A percentile compares a stretch with the other conserved stretches of the same genome.
These are phyloP conservation scores for Kryptolebias marmoratus DNA, from an alignment of 2,113 vertebrate genomes.

Conservation along the genomic window DNA sequence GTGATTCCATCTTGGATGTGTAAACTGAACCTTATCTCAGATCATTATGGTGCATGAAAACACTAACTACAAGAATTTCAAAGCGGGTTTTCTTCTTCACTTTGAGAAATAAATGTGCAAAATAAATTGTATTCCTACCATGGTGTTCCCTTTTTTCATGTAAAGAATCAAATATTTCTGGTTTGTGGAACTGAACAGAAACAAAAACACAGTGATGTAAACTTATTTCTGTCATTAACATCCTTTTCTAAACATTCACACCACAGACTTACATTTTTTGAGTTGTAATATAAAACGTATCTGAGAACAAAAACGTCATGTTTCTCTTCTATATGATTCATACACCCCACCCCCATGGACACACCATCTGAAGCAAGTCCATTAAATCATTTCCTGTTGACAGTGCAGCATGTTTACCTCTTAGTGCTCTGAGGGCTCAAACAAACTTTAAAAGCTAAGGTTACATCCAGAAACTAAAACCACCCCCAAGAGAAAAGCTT, in stretches of 20 bases:
- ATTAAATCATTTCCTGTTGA: not conserved
- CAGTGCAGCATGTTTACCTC: not conserved
- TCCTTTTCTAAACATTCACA: no score
- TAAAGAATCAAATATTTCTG: no score
- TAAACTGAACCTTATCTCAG: slow-evolving; percentile 48
- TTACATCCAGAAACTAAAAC: not conserved
- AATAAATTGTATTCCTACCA: not conserved
- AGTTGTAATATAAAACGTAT: no score
- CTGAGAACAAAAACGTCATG: no score
- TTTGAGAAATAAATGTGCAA: not conserved
- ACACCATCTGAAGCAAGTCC: not conserved
- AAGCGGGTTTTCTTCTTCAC: slow-evolving; percentile 2
- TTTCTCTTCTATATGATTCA: not conserved
- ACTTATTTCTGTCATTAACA: no score
- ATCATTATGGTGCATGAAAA: slow-evolving; percentile 16
- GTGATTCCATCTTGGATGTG: slow-evolving; percentile 30
- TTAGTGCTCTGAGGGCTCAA: not conserved
- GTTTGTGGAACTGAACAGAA: no score
- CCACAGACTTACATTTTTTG: no score
- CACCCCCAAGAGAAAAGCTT: not conserved
- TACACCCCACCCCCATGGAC: not conserved
- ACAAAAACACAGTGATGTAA: no score
- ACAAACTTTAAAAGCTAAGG: not conserved
- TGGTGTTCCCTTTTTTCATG: no score
- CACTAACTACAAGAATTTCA: slow-evolving; percentile 15